Conservation (phyloP, 2,888 invertebrate species). For the Lacanobia wlatinum region DNA sequence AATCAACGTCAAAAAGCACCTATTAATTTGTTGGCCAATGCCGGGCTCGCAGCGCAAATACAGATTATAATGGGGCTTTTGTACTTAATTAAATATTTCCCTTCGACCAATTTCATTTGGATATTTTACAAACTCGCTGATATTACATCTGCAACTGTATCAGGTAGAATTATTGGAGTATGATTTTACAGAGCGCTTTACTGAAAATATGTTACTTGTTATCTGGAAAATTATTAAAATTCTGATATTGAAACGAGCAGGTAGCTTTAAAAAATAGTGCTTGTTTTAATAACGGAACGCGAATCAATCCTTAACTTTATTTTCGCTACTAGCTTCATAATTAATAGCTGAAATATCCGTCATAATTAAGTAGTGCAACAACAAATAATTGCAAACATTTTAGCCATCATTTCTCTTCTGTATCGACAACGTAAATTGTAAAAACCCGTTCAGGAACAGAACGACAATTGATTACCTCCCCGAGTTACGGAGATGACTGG, state of each 20-base stretch:
- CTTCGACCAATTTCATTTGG: constrained; percentile 31
- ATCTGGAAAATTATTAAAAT: constrained; percentile 6
- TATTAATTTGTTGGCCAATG: constrained; percentile 38
- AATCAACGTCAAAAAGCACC: constrained; percentile 40
- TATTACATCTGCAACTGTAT: constrained; percentile 19
- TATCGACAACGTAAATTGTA: background rate
- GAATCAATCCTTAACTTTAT: background rate
- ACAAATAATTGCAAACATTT: background rate
- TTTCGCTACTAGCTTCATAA: constrained; percentile 1
- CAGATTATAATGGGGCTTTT: constrained; percentile 46
- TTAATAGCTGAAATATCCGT: background rate
- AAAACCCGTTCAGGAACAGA: constrained; percentile 1
- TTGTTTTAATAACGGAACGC: background rate
- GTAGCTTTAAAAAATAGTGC: background rate
- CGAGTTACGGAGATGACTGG: background rate
- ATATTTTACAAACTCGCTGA: constrained; percentile 13
- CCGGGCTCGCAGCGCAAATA: constrained; percentile 32
- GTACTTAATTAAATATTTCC: constrained; percentile 48
- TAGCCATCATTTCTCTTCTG: background rate
- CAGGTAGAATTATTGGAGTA: constrained; percentile 4
- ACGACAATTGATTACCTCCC: background rate
- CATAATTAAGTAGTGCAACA: background rate
- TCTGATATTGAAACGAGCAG: background rate
- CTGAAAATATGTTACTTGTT: constrained; percentile 12
- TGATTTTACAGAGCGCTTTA: constrained; percentile 10